Conservation (phyloP, 2,113 vertebrate species). For the Gulo gulo region DNA sequence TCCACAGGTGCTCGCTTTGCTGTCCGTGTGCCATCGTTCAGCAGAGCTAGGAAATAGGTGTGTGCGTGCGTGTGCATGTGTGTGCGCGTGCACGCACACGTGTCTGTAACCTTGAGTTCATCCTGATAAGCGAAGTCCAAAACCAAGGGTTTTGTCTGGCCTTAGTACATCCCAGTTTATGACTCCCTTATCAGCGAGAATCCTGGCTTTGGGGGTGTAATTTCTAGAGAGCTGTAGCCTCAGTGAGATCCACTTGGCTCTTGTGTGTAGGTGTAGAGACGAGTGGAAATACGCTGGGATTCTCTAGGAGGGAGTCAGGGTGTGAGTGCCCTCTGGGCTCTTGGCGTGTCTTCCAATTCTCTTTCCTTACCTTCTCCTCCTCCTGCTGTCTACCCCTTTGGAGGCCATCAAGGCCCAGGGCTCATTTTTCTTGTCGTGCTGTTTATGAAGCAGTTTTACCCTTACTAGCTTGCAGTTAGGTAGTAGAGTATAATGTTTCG, state of each 20-base stretch:
- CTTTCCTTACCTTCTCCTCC: not conserved
- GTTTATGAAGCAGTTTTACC: not conserved
- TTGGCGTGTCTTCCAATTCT: not conserved
- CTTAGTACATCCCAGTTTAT: not conserved
- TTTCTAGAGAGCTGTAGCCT: not conserved
- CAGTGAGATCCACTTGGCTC: not conserved
- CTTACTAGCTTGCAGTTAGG: not conserved
- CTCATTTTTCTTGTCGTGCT: not conserved
- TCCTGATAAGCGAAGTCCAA: not conserved
- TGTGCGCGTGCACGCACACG: accelerated
- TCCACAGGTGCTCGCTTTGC: not conserved
- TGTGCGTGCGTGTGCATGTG: not conserved
- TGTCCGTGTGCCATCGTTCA: accelerated
- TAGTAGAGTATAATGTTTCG: not conserved
- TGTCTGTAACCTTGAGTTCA: not conserved
- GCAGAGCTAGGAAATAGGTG: not conserved
- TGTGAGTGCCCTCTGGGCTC: not conserved
- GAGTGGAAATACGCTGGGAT: not conserved
- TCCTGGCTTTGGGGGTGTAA: not conserved
- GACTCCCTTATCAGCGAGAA: not conserved
- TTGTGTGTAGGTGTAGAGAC: not conserved
- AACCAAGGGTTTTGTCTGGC: not conserved
- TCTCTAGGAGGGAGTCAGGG: not conserved
- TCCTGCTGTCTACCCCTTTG: not conserved
- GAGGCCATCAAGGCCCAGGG: not conserved